Evolutionary conservation across 35 echinoderm and acorn worm genomes (phyloP).

Genomic region (Anneissia japonica): DNA sequence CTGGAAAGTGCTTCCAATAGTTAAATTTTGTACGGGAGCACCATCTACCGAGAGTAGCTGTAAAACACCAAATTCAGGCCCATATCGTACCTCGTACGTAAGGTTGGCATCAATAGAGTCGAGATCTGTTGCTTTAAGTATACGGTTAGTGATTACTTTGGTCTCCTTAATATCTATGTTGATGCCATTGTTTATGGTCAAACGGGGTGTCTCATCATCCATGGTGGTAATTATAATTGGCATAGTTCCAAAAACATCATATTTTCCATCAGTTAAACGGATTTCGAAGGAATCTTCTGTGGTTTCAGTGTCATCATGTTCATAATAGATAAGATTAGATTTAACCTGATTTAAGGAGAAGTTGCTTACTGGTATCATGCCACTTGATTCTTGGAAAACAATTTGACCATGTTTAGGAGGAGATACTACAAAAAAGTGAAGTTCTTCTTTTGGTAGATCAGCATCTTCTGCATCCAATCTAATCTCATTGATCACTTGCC

Average conservation of each 20-base stretch:
- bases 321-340: constrained; percentile 52
- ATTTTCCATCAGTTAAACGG: constrained; percentile 78
- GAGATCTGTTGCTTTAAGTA: constrained; percentile 81
- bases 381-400: constrained; percentile 18
- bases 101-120: constrained; percentile 92
- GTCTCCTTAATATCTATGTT: constrained; percentile 80
- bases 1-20: constrained; percentile 78
- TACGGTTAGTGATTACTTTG: constrained; percentile 72
- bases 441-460: constrained; percentile 68
- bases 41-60: constrained; percentile 60
- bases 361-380: constrained; percentile 56
- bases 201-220: constrained; percentile 96
- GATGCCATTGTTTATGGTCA: constrained; percentile 91
- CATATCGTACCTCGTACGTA: constrained; percentile 67
- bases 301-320: constrained; percentile 91
- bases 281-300: constrained; percentile 71
- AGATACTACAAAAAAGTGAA: constrained; percentile 80
- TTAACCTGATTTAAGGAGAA: constrained; percentile 85
- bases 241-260: constrained; percentile 75
- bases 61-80: constrained; percentile 67
- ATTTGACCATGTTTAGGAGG: constrained; percentile 61
- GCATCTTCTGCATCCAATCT: constrained; percentile 62
- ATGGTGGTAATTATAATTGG: constrained; percentile 44
- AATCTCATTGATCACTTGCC: constrained; percentile 45
- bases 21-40: constrained; percentile 71